Conservation (phyloP, 2,113 vertebrate genomes). For the Caranx melampygus region DNA sequence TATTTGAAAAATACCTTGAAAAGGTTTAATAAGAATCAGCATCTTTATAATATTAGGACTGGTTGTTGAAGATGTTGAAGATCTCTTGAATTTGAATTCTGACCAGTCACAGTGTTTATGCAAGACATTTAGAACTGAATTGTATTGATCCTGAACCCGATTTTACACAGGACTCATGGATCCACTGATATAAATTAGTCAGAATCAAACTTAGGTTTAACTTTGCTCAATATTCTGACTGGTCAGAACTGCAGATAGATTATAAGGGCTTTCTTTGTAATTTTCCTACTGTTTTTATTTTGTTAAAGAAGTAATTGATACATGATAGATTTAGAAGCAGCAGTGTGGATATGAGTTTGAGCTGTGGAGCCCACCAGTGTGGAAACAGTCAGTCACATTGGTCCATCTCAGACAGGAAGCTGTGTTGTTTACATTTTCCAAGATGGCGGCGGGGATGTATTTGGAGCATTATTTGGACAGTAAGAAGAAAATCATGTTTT, state of each 20-base stretch:
- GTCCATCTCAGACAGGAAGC: constrained; percentile 69
- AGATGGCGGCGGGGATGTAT: constrained; percentile 88
- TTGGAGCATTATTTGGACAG: constrained; percentile 88
- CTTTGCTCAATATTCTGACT: not conserved
- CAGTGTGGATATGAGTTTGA: not conserved
- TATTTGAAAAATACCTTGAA: too few species aligned
- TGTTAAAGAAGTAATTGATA: not conserved
- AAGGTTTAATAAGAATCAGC: too few species aligned
- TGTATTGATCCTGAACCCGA: not conserved
- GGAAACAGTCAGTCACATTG: constrained; percentile 55
- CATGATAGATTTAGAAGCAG: not conserved
- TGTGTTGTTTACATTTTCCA: constrained; percentile 83
- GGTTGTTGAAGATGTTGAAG: not conserved
- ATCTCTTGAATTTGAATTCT: not conserved
- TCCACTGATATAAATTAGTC: not conserved
- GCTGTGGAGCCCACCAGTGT: not conserved
- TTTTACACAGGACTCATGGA: not conserved
- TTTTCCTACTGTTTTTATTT: not conserved
- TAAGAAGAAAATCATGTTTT: constrained; percentile 63
- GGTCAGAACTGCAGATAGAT: not conserved
- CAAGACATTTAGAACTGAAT: not conserved
- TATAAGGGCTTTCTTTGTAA: not conserved
- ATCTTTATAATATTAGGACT: too few species aligned
- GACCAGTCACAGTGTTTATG: not conserved
- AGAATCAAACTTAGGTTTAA: not conserved